phyloP scores from a whole-genome alignment of 2,797 vertebrate species.

The Paguma larvata region DNA sequence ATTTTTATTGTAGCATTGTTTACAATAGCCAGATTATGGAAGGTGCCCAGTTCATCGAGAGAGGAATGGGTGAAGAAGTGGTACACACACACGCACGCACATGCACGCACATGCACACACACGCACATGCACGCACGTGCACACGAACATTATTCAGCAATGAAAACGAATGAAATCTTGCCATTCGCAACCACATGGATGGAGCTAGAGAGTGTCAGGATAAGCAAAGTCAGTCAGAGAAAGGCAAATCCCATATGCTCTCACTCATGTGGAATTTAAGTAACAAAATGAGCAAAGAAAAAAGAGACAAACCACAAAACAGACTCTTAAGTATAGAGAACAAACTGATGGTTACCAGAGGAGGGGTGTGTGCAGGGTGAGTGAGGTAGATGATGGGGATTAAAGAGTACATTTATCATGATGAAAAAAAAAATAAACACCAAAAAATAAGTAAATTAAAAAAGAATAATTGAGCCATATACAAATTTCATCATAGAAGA shows the following conservation, averaged over 20 bases:
- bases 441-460: background rate
- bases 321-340: background rate
- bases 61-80: background rate
- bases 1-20: background rate
- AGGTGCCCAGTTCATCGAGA: background rate
- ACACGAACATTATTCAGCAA: background rate
- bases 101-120: background rate
- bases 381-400: background rate
- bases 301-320: background rate
- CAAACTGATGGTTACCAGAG: background rate
- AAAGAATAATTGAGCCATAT: background rate
- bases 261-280: background rate
- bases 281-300: background rate
- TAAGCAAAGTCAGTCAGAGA: background rate
- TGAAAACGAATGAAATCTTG: background rate
- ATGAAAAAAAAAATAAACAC: background rate
- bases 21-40: background rate
- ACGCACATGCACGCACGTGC: background rate
- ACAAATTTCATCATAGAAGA: background rate
- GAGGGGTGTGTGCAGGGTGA: background rate
- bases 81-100: background rate
- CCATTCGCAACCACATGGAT: background rate
- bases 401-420: background rate
- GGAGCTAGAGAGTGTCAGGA: background rate
- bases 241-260: background rate